Evolutionary conservation across 2,113 vertebrate species (phyloP).

Genomic region (Hystrix brachyura): DNA sequence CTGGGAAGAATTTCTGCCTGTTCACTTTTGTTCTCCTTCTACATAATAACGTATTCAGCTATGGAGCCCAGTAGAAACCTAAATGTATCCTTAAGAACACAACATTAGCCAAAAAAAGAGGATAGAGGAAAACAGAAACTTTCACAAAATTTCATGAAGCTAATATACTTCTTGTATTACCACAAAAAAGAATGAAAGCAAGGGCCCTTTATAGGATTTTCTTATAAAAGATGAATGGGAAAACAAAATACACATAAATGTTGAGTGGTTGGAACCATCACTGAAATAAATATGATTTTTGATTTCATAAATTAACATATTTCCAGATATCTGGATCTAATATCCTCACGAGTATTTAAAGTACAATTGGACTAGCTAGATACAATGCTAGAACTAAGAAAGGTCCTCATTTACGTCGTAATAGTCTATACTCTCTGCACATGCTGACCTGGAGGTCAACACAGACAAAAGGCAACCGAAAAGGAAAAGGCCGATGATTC

Average conservation of each 20-base stretch:
- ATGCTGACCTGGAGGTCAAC: background rate
- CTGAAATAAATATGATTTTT: background rate
- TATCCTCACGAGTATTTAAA: background rate
- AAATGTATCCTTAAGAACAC: background rate
- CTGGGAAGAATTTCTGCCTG: background rate
- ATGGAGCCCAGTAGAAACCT: background rate
- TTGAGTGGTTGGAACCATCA: background rate
- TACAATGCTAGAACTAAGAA: background rate
- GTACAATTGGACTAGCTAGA: background rate
- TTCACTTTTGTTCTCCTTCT: background rate
- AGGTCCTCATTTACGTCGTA: background rate
- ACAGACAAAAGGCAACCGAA: constrained; percentile 2
- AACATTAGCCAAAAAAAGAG: background rate
- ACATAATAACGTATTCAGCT: background rate
- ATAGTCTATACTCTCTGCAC: background rate
- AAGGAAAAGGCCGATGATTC: background rate
- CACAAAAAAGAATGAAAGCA: constrained; percentile 7
- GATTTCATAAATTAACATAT: constrained; percentile 42
- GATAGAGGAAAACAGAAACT: background rate
- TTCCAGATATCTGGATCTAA: constrained; percentile 1
- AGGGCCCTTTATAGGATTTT: background rate
- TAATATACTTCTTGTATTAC: background rate
- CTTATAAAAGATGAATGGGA: background rate
- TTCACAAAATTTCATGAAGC: background rate
- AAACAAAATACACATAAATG: background rate